Percentiles rank a stretch among this genome's conserved stretches.
These are phyloP conservation scores for Caenorhabditis sp. DNA, from an alignment of 2,888 invertebrate species.

Conservation along the genomic window DNA sequence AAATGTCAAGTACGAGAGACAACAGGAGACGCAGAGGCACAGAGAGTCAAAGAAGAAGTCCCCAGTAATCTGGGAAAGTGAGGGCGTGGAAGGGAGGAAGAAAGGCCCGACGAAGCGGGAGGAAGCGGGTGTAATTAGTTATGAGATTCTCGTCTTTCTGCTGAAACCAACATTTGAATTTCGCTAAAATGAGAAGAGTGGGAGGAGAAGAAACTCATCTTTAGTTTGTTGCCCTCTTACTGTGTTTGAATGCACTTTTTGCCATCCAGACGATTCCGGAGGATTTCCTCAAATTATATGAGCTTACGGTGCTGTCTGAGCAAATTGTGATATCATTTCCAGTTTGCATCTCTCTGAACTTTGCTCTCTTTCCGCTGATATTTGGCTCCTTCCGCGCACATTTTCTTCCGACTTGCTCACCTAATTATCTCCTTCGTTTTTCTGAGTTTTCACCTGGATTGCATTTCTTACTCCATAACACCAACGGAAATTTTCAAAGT, in stretches of 20 bases:
- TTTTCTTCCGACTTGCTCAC: background rate
- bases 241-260: too few relatives aligned
- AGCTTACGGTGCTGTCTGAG: too few relatives aligned
- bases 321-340: too few relatives aligned
- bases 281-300: too few relatives aligned
- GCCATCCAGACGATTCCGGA: background rate
- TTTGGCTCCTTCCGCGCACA: background rate
- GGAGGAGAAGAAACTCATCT: background rate
- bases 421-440: background rate
- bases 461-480: background rate
- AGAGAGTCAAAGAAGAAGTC: background rate
- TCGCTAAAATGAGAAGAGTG: background rate
- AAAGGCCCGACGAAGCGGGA: background rate
- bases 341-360: background rate
- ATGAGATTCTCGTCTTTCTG: constrained; percentile 31
- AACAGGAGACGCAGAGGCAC: background rate
- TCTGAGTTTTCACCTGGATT: constrained; percentile 7
- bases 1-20: background rate
- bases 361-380: background rate
- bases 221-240: background rate
- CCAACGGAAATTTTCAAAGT: constrained; percentile 1
- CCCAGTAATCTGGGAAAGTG: constrained; percentile 61
- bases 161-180: background rate
- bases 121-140: constrained; percentile 51
- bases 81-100: constrained; percentile 21